phyloP scores from a whole-genome alignment of 2,797 vertebrate species.

The Syncerus caffer region DNA sequence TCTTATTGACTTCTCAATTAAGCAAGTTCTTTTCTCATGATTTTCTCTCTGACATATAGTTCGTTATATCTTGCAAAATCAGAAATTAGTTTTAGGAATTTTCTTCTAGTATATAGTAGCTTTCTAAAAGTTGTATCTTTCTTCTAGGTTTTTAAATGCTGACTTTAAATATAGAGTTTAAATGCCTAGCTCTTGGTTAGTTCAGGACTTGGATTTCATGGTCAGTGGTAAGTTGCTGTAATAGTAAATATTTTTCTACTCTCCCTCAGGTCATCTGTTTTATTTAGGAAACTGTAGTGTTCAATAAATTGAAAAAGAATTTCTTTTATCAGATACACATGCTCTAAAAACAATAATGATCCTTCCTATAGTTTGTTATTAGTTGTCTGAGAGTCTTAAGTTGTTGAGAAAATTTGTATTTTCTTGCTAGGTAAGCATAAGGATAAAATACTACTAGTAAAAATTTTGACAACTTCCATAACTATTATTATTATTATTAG shows the following conservation, averaged over 20 bases:
- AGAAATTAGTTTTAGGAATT: neutral
- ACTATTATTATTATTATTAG: neutral
- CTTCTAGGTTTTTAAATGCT: neutral
- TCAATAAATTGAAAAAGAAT: neutral
- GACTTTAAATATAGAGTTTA: neutral
- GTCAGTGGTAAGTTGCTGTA: neutral
- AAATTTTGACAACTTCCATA: neutral
- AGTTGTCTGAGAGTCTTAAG: neutral
- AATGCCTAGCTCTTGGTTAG: neutral
- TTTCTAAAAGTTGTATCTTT: neutral
- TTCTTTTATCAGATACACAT: neutral
- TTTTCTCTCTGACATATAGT: neutral
- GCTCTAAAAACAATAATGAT: neutral
- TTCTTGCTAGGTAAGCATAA: neutral
- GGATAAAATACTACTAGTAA: neutral
- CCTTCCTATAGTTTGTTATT: neutral
- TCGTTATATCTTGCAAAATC: neutral
- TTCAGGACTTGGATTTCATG: neutral
- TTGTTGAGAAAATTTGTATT: neutral
- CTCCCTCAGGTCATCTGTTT: neutral
- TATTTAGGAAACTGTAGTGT: neutral
- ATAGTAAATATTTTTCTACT: neutral
- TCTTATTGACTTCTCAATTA: neutral
- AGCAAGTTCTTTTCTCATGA: neutral
- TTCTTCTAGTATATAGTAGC: neutral